Conservation (phyloP, 2,888 invertebrate species). For the Orchestes rusci region DNA sequence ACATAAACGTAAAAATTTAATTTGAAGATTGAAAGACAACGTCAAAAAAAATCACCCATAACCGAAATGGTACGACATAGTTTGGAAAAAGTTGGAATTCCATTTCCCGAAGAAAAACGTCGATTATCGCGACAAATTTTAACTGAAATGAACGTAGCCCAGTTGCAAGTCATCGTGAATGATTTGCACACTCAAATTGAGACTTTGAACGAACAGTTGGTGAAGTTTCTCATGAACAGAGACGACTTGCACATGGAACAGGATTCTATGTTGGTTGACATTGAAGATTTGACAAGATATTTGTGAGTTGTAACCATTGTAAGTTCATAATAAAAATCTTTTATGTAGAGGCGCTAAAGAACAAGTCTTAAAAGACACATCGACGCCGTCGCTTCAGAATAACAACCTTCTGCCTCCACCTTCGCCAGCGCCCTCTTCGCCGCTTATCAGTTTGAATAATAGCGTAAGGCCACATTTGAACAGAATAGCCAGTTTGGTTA, state of each 20-base stretch:
- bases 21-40: slow-evolving; percentile 54
- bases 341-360: slow-evolving; percentile 48
- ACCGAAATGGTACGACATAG: slow-evolving; percentile 79
- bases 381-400: slow-evolving; percentile 32
- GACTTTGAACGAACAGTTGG: slow-evolving; percentile 82
- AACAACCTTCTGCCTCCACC: slow-evolving; percentile 41
- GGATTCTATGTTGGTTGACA: slow-evolving; percentile 95
- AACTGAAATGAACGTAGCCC: slow-evolving; percentile 89
- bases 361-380: slow-evolving; percentile 44
- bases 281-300: slow-evolving; percentile 89
- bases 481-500: slow-evolving; percentile 46
- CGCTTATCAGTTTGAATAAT: slow-evolving; percentile 40
- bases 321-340: background rate
- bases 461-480: slow-evolving; percentile 44
- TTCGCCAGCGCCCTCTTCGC: slow-evolving; percentile 40
- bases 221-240: slow-evolving; percentile 81
- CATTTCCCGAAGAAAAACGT: slow-evolving; percentile 74
- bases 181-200: slow-evolving; percentile 92
- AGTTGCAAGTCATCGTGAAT: slow-evolving; percentile 89
- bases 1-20: background rate
- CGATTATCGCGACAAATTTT: slow-evolving; percentile 78
- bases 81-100: slow-evolving; percentile 74
- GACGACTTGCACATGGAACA: slow-evolving; percentile 97
- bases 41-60: slow-evolving; percentile 70
- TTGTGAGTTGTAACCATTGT: slow-evolving; percentile 53